Base-by-base conservation (phyloP, 1,140 invertebrate genomes). In the Eufriesea mexicana region DNA sequence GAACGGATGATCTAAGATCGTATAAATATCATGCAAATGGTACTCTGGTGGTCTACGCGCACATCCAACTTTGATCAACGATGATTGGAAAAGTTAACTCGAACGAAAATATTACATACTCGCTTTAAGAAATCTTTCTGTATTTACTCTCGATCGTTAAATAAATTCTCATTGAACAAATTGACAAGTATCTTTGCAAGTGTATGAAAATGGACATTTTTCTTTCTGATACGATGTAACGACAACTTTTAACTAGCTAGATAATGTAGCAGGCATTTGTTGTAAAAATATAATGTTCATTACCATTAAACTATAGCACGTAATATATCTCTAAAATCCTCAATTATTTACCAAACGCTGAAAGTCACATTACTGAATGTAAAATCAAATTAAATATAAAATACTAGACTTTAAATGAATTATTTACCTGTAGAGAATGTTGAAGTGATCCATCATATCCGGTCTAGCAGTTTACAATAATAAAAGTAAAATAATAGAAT, bases 1-100 rank as follows among this genome's bases (percentile, higher is more conserved):
- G 18, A 10, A 35, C 28, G 45, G n/a, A 16, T 12, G 23, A 25
- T 28, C 42, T 47, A 47, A 75, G 12, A 28, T 76, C 45, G 28
- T 51, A 76, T n/a, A 76, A 18, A 2, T 75, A 62, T 49, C 81
- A 78, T 83, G 66, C 74, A 70, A 47, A 20, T 54, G 55, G 28
- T 59, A 59, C 23, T 45, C 47, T 55, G 49, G 59, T 55, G 51
- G 42, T 42, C 49, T 82, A 82, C 72, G 47, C 62, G 35, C 79
- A 82, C 73, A 82, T 82, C 79, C 79, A 82, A 62, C 79, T 82
- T 82, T 82, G 79, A 82, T 82, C 73, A 82, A 82, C 79, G 79
- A 82, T 82, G 76, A 82, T 82, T 51, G 16, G 76, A 62, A 64
- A 45, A 45, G 47, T 54, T 54, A 2, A 25, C n/a, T 16, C 6